phyloP scores from a whole-genome alignment of 2,888 invertebrate genomes.

The Dicycla oo region DNA sequence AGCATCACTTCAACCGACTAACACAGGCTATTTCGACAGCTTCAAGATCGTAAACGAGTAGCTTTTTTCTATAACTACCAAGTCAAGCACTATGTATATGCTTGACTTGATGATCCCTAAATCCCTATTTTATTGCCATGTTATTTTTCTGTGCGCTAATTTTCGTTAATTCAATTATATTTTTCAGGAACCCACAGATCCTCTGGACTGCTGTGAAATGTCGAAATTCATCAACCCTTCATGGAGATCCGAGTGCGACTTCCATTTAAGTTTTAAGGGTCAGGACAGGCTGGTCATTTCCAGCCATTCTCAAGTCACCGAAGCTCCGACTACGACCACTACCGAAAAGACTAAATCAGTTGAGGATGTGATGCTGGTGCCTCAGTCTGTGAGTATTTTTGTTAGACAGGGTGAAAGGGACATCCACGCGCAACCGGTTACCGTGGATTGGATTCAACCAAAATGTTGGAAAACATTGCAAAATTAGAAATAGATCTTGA shows the following conservation, averaged over 20 bases:
- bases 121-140: not conserved
- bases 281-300: slow-evolving; percentile 72
- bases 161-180: not conserved
- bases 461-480: too few relatives aligned
- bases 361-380: slow-evolving; percentile 78
- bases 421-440: too few relatives aligned
- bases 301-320: slow-evolving; percentile 53
- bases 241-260: slow-evolving; percentile 79
- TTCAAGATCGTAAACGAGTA: not conserved
- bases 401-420: too few relatives aligned
- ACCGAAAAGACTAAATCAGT: slow-evolving; percentile 55
- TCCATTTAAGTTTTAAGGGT: slow-evolving; percentile 75
- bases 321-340: slow-evolving; percentile 51
- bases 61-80: not conserved
- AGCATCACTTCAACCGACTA: not conserved
- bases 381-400: slow-evolving; percentile 75
- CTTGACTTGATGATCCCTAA: not conserved
- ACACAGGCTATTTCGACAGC: not conserved
- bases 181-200: slow-evolving; percentile 68
- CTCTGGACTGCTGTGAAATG: slow-evolving; percentile 84
- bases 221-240: slow-evolving; percentile 75
- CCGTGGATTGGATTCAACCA: too few relatives aligned
- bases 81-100: not conserved
- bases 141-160: too few relatives aligned
- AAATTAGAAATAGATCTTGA: too few relatives aligned